Base-by-base conservation (phyloP, 2,113 vertebrate species). In the Lagopus muta region DNA sequence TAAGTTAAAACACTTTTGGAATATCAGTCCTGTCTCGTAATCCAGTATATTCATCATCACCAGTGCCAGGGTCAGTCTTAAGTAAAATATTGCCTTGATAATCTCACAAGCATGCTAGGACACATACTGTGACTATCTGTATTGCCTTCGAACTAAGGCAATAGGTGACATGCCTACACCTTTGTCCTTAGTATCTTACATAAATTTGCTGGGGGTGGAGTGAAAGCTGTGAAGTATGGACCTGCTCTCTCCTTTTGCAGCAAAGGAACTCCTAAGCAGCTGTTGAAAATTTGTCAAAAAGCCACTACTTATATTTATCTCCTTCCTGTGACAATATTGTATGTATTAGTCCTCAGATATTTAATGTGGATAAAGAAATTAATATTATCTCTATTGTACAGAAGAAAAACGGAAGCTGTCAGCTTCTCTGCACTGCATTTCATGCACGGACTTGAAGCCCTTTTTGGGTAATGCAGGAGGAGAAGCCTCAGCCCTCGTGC, bases 1-100 rank as follows among this genome's bases (percentile, higher is more conserved):
- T 91, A 57, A 96, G 90, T 96, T 96, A 95, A 95, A 95, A 55
- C 69, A 86, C 76, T 75, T 84, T 1, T 27, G 69, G 92, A 90
- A 90, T 81, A 92, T 81, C 80, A 95, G 69, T 52, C 86, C 69
- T 92, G 18, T 77, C 58, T 87, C 43, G 72, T 60, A 81, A 81
- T 86, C 76, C 90, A 89, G 40, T 87, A 89, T 77, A 75, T 85
- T 78, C 92, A 81, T 92, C 65, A 90, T 81, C 38, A 72, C 36
- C 48, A 67, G 7, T 76, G 74, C 40, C 19, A 64, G 57, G 52
- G 73, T 93, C 94, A 93, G 92, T 95, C 47, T 86, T 94, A 36
- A 92, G 87, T 86, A 89, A 92, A 89, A 72, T 8, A 70, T 9
- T 52, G 60, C 74, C 65, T 42, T 42, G 55, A 42, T 82, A 90